Conservation (phyloP, 2,888 invertebrate species). For the Ariolimax columbianus region DNA sequence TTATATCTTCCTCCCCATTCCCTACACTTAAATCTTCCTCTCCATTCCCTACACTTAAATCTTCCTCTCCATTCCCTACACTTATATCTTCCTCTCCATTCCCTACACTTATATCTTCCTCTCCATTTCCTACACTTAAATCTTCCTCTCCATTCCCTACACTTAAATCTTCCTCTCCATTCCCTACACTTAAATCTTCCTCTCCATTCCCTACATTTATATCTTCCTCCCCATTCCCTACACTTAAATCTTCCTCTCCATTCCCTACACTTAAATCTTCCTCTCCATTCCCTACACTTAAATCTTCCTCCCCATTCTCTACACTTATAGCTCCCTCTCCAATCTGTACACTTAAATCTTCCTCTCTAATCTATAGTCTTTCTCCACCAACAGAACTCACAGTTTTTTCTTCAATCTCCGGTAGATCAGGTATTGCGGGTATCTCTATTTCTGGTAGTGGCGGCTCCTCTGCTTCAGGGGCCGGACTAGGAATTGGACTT, state of each 20-base stretch:
- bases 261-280: not conserved
- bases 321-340: not conserved
- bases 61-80: no score
- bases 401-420: slow-evolving; percentile 27
- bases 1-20: no score
- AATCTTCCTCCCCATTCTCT: not conserved
- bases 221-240: not conserved
- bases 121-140: no score
- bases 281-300: not conserved
- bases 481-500: not conserved
- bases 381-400: slow-evolving; percentile 17
- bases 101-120: no score
- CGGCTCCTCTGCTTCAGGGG: slow-evolving; percentile 26
- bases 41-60: no score
- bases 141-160: no score
- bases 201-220: no score
- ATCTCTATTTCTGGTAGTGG: slow-evolving; percentile 42
- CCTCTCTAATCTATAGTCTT: not conserved
- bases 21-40: no score
- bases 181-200: no score
- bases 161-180: no score
- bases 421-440: slow-evolving; percentile 42
- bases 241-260: not conserved
- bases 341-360: not conserved
- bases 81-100: no score